Evolutionary conservation across 2,888 invertebrate genomes (phyloP).

Genomic region (Caenorhabditis angaria): DNA sequence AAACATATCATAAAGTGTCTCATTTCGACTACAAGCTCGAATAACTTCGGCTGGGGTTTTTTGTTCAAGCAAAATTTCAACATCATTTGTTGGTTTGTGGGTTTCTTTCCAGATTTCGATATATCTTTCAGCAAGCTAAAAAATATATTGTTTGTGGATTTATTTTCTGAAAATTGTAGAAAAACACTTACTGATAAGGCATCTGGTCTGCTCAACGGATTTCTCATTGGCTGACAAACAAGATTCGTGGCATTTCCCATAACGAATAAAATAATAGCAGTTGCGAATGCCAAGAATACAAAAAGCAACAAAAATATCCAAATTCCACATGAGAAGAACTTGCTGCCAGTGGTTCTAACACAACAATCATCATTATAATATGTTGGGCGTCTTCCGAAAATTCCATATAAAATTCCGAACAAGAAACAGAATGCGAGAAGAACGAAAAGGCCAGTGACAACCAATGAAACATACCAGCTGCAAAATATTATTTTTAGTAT

Average conservation of each 20-base stretch:
- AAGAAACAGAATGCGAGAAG: slow-evolving; percentile 73
- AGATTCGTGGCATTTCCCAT: slow-evolving; percentile 63
- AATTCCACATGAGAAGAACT: slow-evolving; percentile 72
- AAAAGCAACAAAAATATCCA: slow-evolving; percentile 61
- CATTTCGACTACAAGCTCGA: slow-evolving; percentile 62
- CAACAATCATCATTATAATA: slow-evolving; percentile 74
- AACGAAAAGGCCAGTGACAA: slow-evolving; percentile 72
- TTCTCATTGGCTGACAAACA: slow-evolving; percentile 66
- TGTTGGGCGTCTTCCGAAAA: slow-evolving; percentile 74
- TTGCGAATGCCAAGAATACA: slow-evolving; percentile 55
- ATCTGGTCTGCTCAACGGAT: slow-evolving; percentile 63
- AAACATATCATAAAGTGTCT: slow-evolving; percentile 67
- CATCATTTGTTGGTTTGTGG: slow-evolving; percentile 32
- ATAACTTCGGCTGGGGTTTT: slow-evolving; percentile 60
- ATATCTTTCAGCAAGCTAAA: slow-evolving; percentile 66
- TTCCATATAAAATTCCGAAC: slow-evolving; percentile 74
- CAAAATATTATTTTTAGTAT: slow-evolving; percentile 19
- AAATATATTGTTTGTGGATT: slow-evolving; percentile 8
- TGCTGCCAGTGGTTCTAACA: slow-evolving; percentile 74
- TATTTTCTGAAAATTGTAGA: not conserved
- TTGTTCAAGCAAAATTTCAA: slow-evolving; percentile 43
- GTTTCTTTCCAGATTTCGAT: slow-evolving; percentile 52
- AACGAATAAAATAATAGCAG: slow-evolving; percentile 58
- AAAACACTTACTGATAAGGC: slow-evolving; percentile 57
- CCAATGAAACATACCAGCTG: slow-evolving; percentile 74